A percentile compares a stretch with the other conserved stretches of the same genome.
These are phyloP conservation scores for Bombus confusus DNA, from an alignment of 1,140 invertebrate species.

Conservation along the genomic window DNA sequence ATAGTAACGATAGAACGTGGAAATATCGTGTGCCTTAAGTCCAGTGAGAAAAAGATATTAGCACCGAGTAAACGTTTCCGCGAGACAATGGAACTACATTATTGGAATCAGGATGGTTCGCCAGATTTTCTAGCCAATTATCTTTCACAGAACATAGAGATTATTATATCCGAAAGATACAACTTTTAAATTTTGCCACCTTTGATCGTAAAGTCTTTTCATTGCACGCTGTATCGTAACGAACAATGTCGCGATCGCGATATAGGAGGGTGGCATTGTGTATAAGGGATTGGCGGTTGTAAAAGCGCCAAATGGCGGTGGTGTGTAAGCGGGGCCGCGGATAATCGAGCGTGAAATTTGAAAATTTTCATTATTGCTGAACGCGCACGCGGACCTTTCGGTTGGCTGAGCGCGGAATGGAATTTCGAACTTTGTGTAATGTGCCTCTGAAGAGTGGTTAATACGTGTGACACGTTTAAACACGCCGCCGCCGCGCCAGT, in stretches of 20 bases:
- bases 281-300: conserved; percentile 47
- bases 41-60: no score
- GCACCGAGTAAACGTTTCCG: no score
- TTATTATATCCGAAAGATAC: no score
- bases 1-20: no score
- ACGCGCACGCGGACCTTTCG: conserved; percentile 43
- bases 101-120: no score
- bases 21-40: no score
- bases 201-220: conserved; percentile 3
- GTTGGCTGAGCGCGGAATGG: conserved; percentile 59
- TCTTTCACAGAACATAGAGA: no score
- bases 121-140: no score
- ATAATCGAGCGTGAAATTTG: conserved; percentile 80
- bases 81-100: no score
- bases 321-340: conserved; percentile 33
- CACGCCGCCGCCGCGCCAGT: neutral
- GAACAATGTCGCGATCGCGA: conserved; percentile 9
- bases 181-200: neutral
- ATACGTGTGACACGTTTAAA: conserved; percentile 24
- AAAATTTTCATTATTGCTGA: conserved; percentile 75
- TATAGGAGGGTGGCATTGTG: conserved; percentile 5
- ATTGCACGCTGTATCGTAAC: neutral
- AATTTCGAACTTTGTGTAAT: conserved; percentile 61
- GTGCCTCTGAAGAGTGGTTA: conserved; percentile 30
- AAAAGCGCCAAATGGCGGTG: conserved; percentile 72